Conservation (phyloP, 2,113 vertebrate genomes). For the Rallus limicola region DNA sequence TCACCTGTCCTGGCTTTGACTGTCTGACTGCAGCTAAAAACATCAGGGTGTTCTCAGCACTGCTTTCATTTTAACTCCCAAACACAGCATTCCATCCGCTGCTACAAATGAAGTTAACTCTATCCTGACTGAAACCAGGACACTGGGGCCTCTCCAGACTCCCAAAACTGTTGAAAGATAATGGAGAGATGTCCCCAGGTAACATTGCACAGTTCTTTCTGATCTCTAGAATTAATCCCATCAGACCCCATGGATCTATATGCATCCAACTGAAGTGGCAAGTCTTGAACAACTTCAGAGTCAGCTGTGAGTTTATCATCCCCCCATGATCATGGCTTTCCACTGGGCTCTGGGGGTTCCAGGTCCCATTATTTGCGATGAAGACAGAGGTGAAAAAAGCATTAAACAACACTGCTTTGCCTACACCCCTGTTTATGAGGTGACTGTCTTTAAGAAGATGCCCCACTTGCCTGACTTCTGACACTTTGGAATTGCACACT, state of each 20-base stretch:
- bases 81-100: no score
- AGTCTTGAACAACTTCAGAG: background rate
- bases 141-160: background rate
- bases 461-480: background rate
- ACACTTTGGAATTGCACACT: background rate
- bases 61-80: no score
- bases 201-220: background rate
- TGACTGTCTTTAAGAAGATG: background rate
- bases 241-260: no score
- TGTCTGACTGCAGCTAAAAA: no score
- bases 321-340: background rate
- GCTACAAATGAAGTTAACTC: no score
- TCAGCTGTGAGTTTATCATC: background rate
- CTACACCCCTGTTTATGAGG: background rate
- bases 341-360: background rate
- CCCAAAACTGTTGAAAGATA: background rate
- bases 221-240: background rate
- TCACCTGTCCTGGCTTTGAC: no score
- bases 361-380: accelerated
- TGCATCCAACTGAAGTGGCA: background rate
- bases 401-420: background rate
- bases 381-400: background rate
- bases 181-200: background rate
- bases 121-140: no score
- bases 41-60: no score